These are phyloP conservation scores for Malurus splendens DNA, from an alignment of 2,797 vertebrate genomes.

Conservation along the genomic window DNA sequence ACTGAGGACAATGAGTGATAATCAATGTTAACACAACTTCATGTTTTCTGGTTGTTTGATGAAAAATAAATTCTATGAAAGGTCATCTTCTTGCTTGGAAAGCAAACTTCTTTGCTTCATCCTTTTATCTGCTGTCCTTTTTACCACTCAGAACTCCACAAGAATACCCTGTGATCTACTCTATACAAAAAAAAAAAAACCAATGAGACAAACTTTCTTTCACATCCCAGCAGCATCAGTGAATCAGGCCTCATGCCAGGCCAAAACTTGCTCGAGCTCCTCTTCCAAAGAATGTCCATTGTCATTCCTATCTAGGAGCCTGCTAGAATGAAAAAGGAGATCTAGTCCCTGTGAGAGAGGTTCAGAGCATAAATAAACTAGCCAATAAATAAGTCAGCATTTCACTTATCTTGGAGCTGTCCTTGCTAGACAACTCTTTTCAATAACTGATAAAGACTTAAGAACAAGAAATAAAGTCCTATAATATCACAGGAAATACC, in stretches of 20 bases:
- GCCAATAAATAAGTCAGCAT: neutral
- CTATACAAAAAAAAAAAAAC: neutral
- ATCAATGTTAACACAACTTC: neutral
- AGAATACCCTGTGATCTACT: neutral
- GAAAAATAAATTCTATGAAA: neutral
- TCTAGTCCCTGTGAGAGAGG: neutral
- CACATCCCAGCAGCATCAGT: neutral
- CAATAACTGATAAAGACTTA: neutral
- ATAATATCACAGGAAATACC: neutral
- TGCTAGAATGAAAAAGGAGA: neutral
- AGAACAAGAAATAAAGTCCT: neutral
- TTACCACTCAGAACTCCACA: neutral
- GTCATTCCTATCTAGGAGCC: neutral
- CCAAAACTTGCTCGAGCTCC: rapidly evolving
- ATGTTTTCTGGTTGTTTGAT: neutral
- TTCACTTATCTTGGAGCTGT: neutral
- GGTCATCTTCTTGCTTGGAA: neutral
- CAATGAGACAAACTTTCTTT: neutral
- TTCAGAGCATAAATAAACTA: neutral
- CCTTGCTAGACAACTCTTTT: neutral
- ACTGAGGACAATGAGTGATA: neutral
- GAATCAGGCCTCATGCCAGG: neutral
- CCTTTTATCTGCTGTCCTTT: neutral
- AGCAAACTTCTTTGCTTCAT: neutral
- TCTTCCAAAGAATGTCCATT: neutral